Evolutionary conservation across 2,113 vertebrate genomes (phyloP).

Genomic region (Gyps fulvus): DNA sequence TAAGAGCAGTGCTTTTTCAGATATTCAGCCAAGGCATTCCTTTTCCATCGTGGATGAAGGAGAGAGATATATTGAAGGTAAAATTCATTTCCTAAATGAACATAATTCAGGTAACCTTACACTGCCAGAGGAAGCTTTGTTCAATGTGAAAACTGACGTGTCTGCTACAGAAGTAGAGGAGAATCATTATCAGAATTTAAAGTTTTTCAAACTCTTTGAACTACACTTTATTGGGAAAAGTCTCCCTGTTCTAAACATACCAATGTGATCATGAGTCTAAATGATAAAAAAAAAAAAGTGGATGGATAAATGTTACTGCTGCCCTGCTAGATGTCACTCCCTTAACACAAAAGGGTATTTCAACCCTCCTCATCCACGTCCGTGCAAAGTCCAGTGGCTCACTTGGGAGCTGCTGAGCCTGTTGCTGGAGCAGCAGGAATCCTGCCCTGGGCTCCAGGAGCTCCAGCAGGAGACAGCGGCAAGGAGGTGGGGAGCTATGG

Average conservation of each 20-base stretch:
- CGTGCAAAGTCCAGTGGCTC: not conserved
- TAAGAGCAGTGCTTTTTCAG: conserved; percentile 79
- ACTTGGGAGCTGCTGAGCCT: not conserved
- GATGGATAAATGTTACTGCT: not conserved
- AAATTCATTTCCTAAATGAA: not conserved
- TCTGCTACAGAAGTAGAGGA: not conserved
- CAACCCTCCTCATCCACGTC: not conserved
- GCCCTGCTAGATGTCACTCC: not conserved
- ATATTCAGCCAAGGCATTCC: conserved; percentile 77
- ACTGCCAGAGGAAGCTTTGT: not conserved
- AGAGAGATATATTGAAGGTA: conserved; percentile 82
- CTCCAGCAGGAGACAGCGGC: rapidly evolving
- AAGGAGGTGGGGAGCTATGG: not conserved
- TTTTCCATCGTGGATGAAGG: conserved; percentile 80
- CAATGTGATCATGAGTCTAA: not conserved
- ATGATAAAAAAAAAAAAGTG: not conserved
- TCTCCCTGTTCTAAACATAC: not conserved
- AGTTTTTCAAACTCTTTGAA: not conserved
- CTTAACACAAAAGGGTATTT: not conserved
- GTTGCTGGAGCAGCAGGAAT: not conserved
- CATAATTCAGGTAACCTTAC: not conserved
- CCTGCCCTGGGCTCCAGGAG: not conserved
- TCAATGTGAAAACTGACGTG: not conserved
- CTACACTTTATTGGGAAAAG: not conserved
- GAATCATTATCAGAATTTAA: not conserved